These are phyloP conservation scores for Sigmodon hispidus DNA, from an alignment of 2,113 vertebrate species.

Conservation along the genomic window DNA sequence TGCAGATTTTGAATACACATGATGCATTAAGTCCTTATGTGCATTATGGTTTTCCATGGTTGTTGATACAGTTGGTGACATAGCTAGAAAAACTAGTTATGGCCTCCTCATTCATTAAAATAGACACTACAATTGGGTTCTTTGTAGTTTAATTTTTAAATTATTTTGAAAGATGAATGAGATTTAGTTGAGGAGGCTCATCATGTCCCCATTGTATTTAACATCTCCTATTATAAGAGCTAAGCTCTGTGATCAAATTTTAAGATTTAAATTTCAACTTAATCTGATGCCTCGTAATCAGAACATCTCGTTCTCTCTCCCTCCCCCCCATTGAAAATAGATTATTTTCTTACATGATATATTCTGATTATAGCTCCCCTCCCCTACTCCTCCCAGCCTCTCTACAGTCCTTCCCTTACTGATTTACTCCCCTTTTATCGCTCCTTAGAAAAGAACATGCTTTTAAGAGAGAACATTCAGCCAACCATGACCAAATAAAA, in stretches of 20 bases:
- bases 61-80: neutral
- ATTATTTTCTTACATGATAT: neutral
- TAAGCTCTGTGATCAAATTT: slow-evolving; percentile 29
- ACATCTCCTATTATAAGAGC: neutral
- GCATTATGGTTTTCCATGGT: neutral
- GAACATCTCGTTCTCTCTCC: neutral
- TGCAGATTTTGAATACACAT: neutral
- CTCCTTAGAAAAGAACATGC: neutral
- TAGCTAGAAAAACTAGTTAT: neutral
- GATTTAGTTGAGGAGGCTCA: neutral
- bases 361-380: neutral
- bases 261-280: slow-evolving; percentile 50
- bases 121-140: neutral
- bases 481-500: neutral
- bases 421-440: neutral
- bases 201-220: neutral
- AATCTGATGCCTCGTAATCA: slow-evolving; percentile 10
- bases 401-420: neutral
- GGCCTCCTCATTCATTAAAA: neutral
- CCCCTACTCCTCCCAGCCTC: neutral
- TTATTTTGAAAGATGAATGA: neutral
- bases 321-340: neutral
- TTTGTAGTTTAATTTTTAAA: neutral
- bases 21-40: neutral
- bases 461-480: neutral